These are phyloP conservation scores for Metopolophium dirhodum DNA, from an alignment of 1,140 invertebrate genomes.

Conservation along the genomic window DNA sequence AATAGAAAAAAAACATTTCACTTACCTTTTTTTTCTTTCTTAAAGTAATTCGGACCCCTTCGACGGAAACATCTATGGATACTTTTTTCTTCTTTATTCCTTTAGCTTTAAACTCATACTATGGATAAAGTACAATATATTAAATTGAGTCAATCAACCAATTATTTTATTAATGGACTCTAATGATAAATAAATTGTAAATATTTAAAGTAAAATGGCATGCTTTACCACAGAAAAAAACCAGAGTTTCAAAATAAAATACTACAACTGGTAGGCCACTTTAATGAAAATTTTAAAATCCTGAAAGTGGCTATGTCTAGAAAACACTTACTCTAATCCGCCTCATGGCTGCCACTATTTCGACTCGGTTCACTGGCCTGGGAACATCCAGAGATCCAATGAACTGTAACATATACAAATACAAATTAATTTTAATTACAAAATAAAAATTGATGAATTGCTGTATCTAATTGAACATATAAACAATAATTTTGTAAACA, in stretches of 20 bases:
- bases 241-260: background rate
- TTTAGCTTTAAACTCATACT: slow-evolving; percentile 98
- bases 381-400: slow-evolving; percentile 97
- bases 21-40: slow-evolving; percentile 75
- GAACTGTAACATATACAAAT: slow-evolving; percentile 78
- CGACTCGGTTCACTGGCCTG: slow-evolving; percentile 90
- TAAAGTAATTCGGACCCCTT: slow-evolving; percentile 87
- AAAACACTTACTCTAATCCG: slow-evolving; percentile 85
- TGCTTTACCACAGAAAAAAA: background rate
- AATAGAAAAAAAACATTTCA: background rate
- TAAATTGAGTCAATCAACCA: background rate
- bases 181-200: background rate
- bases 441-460: background rate
- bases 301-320: background rate
- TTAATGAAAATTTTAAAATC: background rate
- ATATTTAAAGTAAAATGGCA: background rate
- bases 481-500: background rate
- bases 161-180: background rate
- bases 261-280: background rate
- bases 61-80: slow-evolving; percentile 90
- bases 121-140: slow-evolving; percentile 63
- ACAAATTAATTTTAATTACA: slow-evolving; percentile 46
- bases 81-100: slow-evolving; percentile 98
- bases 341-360: slow-evolving; percentile 98
- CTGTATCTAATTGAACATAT: background rate